Conservation (phyloP, 1,140 invertebrate genomes). For the Teleogryllus occipitalis region DNA sequence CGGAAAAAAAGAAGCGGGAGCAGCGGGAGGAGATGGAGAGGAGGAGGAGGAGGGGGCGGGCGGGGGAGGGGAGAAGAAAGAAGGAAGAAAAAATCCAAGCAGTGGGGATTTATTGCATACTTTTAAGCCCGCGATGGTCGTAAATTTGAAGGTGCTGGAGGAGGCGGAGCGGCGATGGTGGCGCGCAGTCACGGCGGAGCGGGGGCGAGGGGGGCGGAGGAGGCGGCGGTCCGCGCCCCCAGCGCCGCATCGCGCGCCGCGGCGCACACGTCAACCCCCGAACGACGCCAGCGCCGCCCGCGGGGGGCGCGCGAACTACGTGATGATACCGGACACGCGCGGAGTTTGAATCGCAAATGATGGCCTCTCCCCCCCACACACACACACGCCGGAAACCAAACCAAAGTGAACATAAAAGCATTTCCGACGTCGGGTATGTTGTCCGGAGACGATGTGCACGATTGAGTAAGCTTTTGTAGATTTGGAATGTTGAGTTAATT, state of each 20-base stretch:
- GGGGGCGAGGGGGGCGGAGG: too few species aligned
- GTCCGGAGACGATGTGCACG: too few species aligned
- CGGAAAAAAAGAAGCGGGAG: neutral
- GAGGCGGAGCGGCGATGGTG: neutral
- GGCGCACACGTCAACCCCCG: neutral
- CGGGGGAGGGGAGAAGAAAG: neutral
- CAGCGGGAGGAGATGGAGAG: conserved; percentile 7
- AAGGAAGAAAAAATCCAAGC: conserved; percentile 26
- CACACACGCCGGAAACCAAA: too few species aligned
- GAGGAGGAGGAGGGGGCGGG: conserved; percentile 9
- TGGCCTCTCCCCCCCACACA: too few species aligned
- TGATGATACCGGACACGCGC: neutral
- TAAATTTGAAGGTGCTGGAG: conserved; percentile 26
- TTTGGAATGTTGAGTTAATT: too few species aligned
- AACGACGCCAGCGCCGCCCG: neutral
- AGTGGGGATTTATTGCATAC: conserved; percentile 30
- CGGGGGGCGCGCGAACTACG: neutral
- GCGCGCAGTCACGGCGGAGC: too few species aligned
- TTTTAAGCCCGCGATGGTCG: conserved; percentile 30
- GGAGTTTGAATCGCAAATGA: neutral
- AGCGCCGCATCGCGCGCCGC: neutral
- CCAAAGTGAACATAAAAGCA: too few species aligned
- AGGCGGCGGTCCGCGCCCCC: too few species aligned
- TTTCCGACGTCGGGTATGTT: too few species aligned
- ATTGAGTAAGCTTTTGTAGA: too few species aligned